These are phyloP conservation scores for Furcifer pardalis DNA, from an alignment of 2,797 vertebrate genomes.

Conservation along the genomic window DNA sequence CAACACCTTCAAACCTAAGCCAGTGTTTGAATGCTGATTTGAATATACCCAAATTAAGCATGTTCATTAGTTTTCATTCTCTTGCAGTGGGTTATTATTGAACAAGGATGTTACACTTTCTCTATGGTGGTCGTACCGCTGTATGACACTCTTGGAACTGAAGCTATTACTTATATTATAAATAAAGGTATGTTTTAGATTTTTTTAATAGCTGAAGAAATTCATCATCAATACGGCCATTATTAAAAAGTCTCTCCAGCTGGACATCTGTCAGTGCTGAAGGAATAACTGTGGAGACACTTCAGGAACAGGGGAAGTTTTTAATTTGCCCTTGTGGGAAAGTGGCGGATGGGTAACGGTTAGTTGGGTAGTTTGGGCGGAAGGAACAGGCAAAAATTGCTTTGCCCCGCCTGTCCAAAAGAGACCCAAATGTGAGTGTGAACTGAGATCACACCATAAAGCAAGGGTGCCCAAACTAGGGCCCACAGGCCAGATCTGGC, in stretches of 20 bases:
- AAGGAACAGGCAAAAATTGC: too few species aligned
- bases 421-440: too few species aligned
- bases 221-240: not conserved
- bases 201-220: not conserved
- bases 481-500: too few species aligned
- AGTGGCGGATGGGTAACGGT: too few species aligned
- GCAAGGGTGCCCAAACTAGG: too few species aligned
- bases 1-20: not conserved
- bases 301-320: too few species aligned
- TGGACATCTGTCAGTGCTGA: not conserved
- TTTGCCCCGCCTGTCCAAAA: too few species aligned
- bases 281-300: too few species aligned
- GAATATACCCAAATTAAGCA: rapidly evolving
- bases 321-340: too few species aligned
- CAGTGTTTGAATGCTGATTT: not conserved
- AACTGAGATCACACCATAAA: too few species aligned
- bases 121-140: slow-evolving; percentile 91
- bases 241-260: not conserved
- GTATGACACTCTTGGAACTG: slow-evolving; percentile 92
- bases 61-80: not conserved
- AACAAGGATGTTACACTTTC: slow-evolving; percentile 93
- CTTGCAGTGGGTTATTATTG: slow-evolving; percentile 91
- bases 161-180: slow-evolving; percentile 89
- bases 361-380: too few species aligned
- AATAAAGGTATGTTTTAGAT: slow-evolving; percentile 83